Percentiles rank a stretch among this genome's conserved stretches.
phyloP scores from a whole-genome alignment of 2,113 vertebrate genomes.

The Cyanoramphus novaezelandiae region DNA sequence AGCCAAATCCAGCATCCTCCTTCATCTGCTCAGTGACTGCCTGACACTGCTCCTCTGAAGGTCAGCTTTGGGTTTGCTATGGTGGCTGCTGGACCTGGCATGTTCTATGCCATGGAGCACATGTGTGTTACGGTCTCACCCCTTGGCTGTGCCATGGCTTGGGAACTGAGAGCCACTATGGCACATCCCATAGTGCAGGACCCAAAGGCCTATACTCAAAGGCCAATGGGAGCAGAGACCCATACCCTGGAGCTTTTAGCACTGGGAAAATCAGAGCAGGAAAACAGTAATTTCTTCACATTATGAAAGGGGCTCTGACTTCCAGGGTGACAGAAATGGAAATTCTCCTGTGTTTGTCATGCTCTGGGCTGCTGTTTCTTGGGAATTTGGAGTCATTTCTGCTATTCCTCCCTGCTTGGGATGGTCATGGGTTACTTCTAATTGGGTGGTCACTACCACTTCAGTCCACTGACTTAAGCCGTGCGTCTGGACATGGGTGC shows the following conservation, averaged over 20 bases:
- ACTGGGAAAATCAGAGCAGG: background rate
- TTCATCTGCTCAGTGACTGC: background rate
- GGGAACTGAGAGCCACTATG: fast-evolving
- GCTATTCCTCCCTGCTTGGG: background rate
- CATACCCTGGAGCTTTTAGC: background rate
- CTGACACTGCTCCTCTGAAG: background rate
- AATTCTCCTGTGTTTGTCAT: background rate
- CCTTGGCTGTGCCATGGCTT: fast-evolving
- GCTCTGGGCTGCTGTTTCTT: background rate
- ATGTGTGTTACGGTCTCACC: fast-evolving
- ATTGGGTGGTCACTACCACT: fast-evolving
- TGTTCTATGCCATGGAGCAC: background rate
- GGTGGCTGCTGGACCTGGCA: background rate
- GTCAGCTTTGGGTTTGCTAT: fast-evolving
- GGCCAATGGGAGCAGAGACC: background rate
- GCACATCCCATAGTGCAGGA: background rate
- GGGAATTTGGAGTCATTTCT: background rate
- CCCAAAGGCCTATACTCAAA: background rate
- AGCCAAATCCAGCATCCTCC: fast-evolving
- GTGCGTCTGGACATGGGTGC: background rate
- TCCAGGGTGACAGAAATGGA: background rate
- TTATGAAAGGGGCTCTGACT: background rate
- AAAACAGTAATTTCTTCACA: background rate
- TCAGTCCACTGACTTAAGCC: background rate
- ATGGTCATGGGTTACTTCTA: background rate